phyloP scores from a whole-genome alignment of 2,113 vertebrate species.

The Peromyscus polionotus region DNA sequence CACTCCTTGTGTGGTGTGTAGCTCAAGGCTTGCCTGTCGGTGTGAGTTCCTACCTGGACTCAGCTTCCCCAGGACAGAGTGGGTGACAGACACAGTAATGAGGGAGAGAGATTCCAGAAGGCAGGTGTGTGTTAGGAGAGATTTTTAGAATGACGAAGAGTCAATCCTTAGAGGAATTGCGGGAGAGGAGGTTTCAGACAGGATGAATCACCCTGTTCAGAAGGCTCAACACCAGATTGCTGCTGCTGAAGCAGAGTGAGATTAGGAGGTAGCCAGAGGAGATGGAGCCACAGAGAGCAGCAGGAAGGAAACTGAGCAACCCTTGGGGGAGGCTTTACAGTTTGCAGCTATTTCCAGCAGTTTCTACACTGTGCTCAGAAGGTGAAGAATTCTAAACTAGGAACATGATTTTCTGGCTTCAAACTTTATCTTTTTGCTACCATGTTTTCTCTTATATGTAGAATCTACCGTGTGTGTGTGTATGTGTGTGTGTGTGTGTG shows the following conservation, averaged over 20 bases:
- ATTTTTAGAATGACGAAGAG: not conserved
- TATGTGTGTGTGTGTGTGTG: not conserved
- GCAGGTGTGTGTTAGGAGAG: not conserved
- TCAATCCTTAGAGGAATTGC: not conserved
- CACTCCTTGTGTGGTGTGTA: not conserved
- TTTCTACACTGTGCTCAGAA: not conserved
- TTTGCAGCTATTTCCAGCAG: not conserved
- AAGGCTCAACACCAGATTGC: not conserved
- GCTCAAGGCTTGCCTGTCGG: not conserved
- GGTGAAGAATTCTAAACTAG: not conserved
- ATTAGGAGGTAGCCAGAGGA: not conserved
- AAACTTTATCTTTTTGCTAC: not conserved
- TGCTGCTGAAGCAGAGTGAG: not conserved
- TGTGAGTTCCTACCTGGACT: not conserved
- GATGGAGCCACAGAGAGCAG: not conserved
- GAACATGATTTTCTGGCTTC: slow-evolving; percentile 17
- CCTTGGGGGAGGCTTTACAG: fast-evolving
- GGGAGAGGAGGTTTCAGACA: not conserved
- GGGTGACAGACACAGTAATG: not conserved
- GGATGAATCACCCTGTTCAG: not conserved
- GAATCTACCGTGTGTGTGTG: not conserved
- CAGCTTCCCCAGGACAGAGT: not conserved
- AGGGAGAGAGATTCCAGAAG: not conserved
- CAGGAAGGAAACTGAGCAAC: not conserved
- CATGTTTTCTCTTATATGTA: not conserved